phyloP scores from a whole-genome alignment of 2,113 vertebrate genomes.

The Salvelinus fontinalis region DNA sequence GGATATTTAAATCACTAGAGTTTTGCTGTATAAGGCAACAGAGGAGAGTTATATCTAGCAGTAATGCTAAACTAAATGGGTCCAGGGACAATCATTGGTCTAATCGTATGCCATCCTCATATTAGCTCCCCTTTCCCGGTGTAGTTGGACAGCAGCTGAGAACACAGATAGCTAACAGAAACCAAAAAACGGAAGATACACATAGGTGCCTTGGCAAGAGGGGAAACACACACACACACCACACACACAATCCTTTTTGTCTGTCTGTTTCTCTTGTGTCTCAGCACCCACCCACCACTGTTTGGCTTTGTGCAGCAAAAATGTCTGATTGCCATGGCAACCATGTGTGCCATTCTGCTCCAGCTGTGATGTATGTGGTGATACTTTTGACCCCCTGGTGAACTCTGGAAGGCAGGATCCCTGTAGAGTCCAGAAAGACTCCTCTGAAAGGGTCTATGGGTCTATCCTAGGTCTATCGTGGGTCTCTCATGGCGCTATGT shows the following conservation, averaged over 20 bases:
- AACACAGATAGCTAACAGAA: slow-evolving; percentile 53
- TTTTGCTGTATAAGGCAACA: slow-evolving; percentile 55
- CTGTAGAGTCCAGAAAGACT: slow-evolving; percentile 34
- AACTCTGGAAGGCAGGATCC: slow-evolving; percentile 61
- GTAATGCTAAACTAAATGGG: not conserved
- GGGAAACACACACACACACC: slow-evolving; percentile 5
- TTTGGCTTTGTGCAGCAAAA: slow-evolving; percentile 60
- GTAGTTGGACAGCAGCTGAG: slow-evolving; percentile 58
- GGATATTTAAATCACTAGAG: slow-evolving; percentile 70
- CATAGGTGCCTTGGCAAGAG: slow-evolving; percentile 21
- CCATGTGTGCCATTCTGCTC: slow-evolving; percentile 70
- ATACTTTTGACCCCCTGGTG: slow-evolving; percentile 70
- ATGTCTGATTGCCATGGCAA: slow-evolving; percentile 66
- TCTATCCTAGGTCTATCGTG: not conserved
- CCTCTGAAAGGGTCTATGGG: too few species aligned
- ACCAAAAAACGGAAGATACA: slow-evolving; percentile 51
- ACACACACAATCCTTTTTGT: slow-evolving; percentile 49
- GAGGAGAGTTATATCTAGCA: slow-evolving; percentile 2
- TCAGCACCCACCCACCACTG: slow-evolving; percentile 49
- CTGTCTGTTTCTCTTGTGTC: slow-evolving; percentile 21
- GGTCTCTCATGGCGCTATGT: slow-evolving; percentile 30
- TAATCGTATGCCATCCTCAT: not conserved
- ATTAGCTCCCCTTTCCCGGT: slow-evolving; percentile 55
- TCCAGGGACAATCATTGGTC: not conserved
- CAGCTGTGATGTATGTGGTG: slow-evolving; percentile 75